phyloP scores from a whole-genome alignment of 2,888 invertebrate species.

The Silvanus unidentatus region DNA sequence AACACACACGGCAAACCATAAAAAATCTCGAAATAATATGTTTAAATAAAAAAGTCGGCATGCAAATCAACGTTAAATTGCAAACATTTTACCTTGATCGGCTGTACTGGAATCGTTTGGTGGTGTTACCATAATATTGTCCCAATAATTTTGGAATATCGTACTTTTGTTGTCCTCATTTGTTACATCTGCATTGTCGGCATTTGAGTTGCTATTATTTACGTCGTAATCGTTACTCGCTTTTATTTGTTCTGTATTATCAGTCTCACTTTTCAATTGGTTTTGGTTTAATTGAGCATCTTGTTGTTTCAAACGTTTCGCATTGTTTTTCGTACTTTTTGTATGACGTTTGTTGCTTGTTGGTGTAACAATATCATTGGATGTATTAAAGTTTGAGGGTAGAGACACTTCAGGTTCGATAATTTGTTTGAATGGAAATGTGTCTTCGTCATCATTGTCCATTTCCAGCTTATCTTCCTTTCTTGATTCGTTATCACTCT shows the following conservation, averaged over 20 bases:
- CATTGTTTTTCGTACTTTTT: constrained; percentile 24
- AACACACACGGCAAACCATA: constrained; percentile 11
- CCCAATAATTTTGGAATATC: too few species aligned
- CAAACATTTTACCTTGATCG: too few species aligned
- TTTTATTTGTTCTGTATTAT: constrained; percentile 14
- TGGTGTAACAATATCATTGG: constrained; percentile 14
- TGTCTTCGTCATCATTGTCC: constrained; percentile 37
- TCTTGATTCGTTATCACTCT: constrained; percentile 41
- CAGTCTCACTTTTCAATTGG: constrained; percentile 17
- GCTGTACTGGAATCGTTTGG: too few species aligned
- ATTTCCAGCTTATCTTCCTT: constrained; percentile 40
- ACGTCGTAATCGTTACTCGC: constrained; percentile 21
- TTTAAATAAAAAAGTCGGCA: not conserved
- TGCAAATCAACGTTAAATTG: too few species aligned
- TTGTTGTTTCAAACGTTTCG: constrained; percentile 27
- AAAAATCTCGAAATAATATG: constrained; percentile 13
- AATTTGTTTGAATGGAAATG: constrained; percentile 33
- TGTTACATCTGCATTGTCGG: too few species aligned
- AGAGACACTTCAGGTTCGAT: constrained; percentile 35
- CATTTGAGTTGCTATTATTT: constrained; percentile 7
- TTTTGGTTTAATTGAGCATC: constrained; percentile 14
- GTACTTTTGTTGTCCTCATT: too few species aligned
- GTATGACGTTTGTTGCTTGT: constrained; percentile 6
- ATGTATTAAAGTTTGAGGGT: constrained; percentile 19
- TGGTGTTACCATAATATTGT: too few species aligned